phyloP scores from a whole-genome alignment of 2,113 vertebrate genomes.

The Anhinga rufa region DNA sequence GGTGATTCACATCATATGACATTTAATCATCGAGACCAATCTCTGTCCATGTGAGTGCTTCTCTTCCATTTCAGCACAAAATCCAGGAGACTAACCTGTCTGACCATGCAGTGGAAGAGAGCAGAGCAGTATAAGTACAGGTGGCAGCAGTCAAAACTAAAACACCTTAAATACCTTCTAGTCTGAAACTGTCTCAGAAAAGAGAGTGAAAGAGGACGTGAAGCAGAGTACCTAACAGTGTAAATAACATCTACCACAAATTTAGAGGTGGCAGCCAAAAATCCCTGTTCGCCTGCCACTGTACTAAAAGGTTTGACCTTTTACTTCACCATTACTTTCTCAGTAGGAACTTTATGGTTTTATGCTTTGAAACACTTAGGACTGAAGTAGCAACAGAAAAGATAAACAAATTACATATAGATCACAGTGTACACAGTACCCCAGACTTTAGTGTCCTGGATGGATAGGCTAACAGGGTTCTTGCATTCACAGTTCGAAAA shows the following conservation, averaged over 20 bases:
- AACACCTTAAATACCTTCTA: background rate
- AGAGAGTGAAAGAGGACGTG: background rate
- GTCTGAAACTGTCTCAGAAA: background rate
- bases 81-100: background rate
- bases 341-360: background rate
- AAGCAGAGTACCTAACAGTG: background rate
- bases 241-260: background rate
- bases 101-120: background rate
- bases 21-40: slow-evolving; percentile 21
- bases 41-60: background rate
- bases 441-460: background rate
- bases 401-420: background rate
- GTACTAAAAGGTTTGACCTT: background rate
- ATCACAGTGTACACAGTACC: background rate
- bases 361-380: background rate
- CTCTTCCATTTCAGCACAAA: background rate
- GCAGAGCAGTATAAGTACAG: background rate
- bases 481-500: background rate
- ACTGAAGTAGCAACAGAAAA: background rate
- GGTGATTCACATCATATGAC: slow-evolving; percentile 42
- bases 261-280: background rate
- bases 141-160: background rate
- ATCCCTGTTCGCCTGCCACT: background rate
- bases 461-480: background rate
- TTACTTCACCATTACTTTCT: background rate